Evolutionary conservation across 2,797 vertebrate genomes (phyloP), one percentile per base, ranked within the genome.

Genomic region (Craterocephalus amniculus): DNA sequence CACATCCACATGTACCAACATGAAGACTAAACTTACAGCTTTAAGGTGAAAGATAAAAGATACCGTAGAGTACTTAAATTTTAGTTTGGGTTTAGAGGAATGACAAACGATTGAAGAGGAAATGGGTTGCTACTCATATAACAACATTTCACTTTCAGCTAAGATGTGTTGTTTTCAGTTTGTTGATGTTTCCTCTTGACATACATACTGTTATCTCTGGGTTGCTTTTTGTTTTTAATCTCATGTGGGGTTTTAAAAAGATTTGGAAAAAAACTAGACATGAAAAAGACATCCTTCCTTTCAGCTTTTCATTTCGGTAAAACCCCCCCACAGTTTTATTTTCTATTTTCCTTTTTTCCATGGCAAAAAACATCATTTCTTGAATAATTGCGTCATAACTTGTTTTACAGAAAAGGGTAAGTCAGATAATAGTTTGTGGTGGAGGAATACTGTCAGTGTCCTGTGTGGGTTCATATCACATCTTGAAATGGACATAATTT

Each of bases 271-370:
- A 48, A n/a, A 38, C 6, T 49, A 2, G 24, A 60, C 24, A 57
- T 74, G 7, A 48, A 63, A 27, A 83, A 59, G 20, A 26, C 60
- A 56, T 14, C 35, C 43, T 45, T 63, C 59, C 62, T 43, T n/a
- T 56, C 4, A 51, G 11, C 13, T 51, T 70, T 74, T 74, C 43
- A 61, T 77, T 61, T 27, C 45, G 24, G 0, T 66, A 31, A 81
- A 51, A 38, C 43, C 63, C 57, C 48, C 59, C 61, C 58, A 45
- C 34, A 32, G 58, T 34, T 16, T 4, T 4, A 4, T 38, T 38
- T 38, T 13, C 3, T 3, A 13, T 38, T 38, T 2, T n/a, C 3
- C 2, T 32, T 51, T 69, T 57, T 48, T 35, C n/a, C 22, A 20
- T 11, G 12, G 16, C 14, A n/a, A 56, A 22, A 2, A n/a, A 6